Percentiles rank a stretch among this genome's conserved stretches.
phyloP scores from a whole-genome alignment of 2,888 invertebrate species.

The Seira ritae region DNA sequence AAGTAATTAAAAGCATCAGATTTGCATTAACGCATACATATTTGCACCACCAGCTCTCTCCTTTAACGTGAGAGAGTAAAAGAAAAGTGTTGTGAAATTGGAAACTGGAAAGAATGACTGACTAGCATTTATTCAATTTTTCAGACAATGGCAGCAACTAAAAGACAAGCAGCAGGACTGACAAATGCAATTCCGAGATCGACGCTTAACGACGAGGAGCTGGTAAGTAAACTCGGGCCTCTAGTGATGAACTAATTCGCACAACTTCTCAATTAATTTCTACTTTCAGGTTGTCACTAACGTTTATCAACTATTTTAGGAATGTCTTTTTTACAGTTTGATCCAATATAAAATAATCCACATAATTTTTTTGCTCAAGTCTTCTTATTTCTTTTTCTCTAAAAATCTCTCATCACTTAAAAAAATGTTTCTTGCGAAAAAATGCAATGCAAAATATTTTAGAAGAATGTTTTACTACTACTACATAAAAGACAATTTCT shows the following conservation, averaged over 20 bases:
- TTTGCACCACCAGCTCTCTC: too few species aligned
- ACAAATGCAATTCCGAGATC: conserved; percentile 98
- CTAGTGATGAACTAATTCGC: not conserved
- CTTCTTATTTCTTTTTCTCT: not conserved
- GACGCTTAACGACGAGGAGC: conserved; percentile 98
- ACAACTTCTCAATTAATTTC: not conserved
- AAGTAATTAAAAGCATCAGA: too few species aligned
- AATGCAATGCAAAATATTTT: conserved; percentile 14
- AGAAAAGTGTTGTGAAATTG: too few species aligned
- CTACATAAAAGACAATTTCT: conserved; percentile 20
- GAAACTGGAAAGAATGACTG: too few species aligned
- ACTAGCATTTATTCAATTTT: too few species aligned
- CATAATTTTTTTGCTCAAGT: not conserved
- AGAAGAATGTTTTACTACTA: conserved; percentile 21
- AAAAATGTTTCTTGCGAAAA: conserved; percentile 27
- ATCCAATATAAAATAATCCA: not conserved
- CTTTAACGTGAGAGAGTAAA: too few species aligned
- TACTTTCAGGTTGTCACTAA: not conserved
- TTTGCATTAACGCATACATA: too few species aligned
- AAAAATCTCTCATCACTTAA: conserved; percentile 27
- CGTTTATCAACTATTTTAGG: not conserved
- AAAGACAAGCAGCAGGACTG: conserved; percentile 93
- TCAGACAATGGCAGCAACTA: conserved; percentile 98
- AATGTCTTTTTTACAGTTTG: not conserved
- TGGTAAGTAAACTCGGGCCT: conserved; percentile 83